Evolutionary conservation across 2,797 vertebrate genomes (phyloP).

Genomic region (Natrix natrix): DNA sequence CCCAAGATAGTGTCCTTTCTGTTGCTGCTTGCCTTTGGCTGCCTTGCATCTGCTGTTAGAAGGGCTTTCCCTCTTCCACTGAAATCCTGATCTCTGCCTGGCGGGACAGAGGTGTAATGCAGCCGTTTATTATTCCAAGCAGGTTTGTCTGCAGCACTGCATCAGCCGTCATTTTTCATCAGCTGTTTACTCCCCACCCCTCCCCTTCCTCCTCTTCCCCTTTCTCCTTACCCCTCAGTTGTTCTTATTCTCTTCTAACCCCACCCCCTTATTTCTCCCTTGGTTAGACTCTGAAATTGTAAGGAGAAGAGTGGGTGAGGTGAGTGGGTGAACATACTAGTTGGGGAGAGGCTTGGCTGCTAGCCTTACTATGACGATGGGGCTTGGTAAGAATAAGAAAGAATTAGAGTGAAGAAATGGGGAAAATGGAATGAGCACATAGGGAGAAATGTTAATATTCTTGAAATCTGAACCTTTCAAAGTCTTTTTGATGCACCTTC

Average conservation of each 20-base stretch:
- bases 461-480: background rate
- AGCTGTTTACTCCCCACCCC: constrained; percentile 33
- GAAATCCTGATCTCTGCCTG: constrained; percentile 18
- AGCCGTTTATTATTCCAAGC: constrained; percentile 85
- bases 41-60: background rate
- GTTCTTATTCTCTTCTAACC: background rate
- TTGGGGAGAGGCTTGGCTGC: constrained; percentile 3
- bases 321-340: constrained; percentile 30
- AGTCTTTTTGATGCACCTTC: background rate
- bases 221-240: constrained; percentile 5
- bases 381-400: background rate
- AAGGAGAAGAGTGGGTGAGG: constrained; percentile 12
- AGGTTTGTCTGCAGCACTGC: constrained; percentile 84
- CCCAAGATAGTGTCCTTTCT: background rate
- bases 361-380: background rate
- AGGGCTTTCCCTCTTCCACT: fast-evolving
- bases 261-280: constrained; percentile 3
- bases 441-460: background rate
- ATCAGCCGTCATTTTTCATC: constrained; percentile 38
- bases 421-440: background rate
- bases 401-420: background rate
- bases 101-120: constrained; percentile 34
- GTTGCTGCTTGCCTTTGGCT: background rate
- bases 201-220: background rate
- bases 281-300: constrained; percentile 26